Percentiles rank a stretch among this genome's conserved stretches.
These are phyloP conservation scores for Catocala fraxini DNA, from an alignment of 2,888 invertebrate genomes.

Conservation along the genomic window DNA sequence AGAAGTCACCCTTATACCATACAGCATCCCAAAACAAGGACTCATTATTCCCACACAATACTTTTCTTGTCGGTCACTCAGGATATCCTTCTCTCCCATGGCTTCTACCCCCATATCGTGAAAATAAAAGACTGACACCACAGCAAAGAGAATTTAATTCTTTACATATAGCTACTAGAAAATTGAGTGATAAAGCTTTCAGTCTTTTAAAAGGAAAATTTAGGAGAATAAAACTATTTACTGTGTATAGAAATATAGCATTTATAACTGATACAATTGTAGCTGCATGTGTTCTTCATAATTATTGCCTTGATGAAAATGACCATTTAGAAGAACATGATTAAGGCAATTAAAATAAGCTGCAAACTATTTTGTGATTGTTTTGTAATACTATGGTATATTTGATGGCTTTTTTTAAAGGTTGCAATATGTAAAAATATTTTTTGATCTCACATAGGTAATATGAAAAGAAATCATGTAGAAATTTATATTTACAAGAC, in stretches of 20 bases:
- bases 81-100: conserved; percentile 70
- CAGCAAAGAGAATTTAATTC: conserved; percentile 70
- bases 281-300: conserved; percentile 74
- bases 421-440: too few species aligned
- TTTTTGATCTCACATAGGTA: neutral
- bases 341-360: conserved; percentile 17
- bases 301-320: conserved; percentile 72
- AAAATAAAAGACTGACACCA: conserved; percentile 67
- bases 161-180: conserved; percentile 64
- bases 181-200: conserved; percentile 70
- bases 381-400: too few species aligned
- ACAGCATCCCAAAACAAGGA: conserved; percentile 64
- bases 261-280: conserved; percentile 73
- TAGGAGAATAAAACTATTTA: conserved; percentile 66
- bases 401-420: too few species aligned
- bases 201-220: conserved; percentile 66
- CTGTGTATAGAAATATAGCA: conserved; percentile 69
- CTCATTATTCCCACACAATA: conserved; percentile 66
- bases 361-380: too few species aligned
- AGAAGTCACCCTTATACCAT: conserved; percentile 68
- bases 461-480: neutral
- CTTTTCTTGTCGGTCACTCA: conserved; percentile 71
- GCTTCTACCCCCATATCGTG: conserved; percentile 71
- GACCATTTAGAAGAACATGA: conserved; percentile 61
- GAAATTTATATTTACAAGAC: conserved; percentile 16